phyloP scores from a whole-genome alignment of 2,888 invertebrate genomes.

The Ophioninae sp. region DNA sequence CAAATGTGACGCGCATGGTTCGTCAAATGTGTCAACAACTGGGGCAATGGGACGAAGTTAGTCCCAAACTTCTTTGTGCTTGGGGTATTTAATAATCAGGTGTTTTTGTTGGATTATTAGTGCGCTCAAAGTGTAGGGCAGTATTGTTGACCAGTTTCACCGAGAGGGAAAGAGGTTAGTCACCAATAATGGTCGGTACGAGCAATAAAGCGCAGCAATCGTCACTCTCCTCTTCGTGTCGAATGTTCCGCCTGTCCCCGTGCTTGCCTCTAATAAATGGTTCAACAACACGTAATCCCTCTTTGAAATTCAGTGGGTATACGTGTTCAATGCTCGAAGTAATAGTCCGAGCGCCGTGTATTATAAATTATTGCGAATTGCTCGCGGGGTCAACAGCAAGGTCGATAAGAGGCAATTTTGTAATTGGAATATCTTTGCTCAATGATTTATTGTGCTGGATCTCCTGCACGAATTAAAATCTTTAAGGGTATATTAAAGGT shows the following conservation, averaged over 20 bases:
- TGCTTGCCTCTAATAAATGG: neutral
- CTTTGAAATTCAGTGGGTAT: conserved; percentile 4
- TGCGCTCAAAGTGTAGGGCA: too few species aligned
- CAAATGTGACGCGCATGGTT: conserved; percentile 41
- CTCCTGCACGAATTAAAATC: neutral
- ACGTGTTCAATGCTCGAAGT: conserved; percentile 1
- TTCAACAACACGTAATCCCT: conserved; percentile 1
- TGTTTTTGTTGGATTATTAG: too few species aligned
- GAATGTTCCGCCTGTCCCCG: neutral
- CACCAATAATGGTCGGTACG: too few species aligned
- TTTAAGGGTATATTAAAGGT: neutral
- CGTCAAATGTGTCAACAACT: conserved; percentile 35
- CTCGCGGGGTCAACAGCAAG: conserved; percentile 47
- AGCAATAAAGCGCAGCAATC: too few species aligned
- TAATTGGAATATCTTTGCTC: conserved; percentile 36
- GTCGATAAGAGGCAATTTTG: conserved; percentile 47
- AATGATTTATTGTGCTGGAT: neutral
- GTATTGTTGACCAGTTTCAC: too few species aligned
- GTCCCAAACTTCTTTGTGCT: neutral
- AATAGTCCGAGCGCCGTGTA: neutral
- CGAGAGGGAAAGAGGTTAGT: too few species aligned
- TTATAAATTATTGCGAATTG: conserved; percentile 26
- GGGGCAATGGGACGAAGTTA: conserved; percentile 54
- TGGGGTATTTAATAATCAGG: too few species aligned
- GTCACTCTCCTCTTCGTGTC: too few species aligned